phyloP scores from a whole-genome alignment of 1,140 invertebrate species.

The Cecropterus lyciades region DNA sequence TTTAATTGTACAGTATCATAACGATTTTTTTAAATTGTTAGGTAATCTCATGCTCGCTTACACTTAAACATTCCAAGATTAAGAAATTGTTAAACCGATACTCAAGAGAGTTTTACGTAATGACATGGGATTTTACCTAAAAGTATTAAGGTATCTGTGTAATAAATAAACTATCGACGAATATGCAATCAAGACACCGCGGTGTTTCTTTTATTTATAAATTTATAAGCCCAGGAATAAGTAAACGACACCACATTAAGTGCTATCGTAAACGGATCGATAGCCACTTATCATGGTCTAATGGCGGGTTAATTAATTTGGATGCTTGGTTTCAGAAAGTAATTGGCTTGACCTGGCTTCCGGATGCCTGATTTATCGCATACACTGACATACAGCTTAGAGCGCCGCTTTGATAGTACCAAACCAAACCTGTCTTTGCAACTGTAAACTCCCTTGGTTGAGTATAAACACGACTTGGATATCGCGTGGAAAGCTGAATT shows the following conservation, averaged over 20 bases:
- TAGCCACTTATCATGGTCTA: conserved; percentile 1
- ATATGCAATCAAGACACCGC: too few species aligned
- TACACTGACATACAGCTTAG: not conserved
- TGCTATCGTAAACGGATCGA: conserved; percentile 1
- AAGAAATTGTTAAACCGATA: too few species aligned
- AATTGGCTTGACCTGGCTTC: conserved; percentile 5
- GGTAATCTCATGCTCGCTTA: too few species aligned
- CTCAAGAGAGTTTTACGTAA: too few species aligned
- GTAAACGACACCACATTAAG: not conserved
- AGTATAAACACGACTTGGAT: not conserved
- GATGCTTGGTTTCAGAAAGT: conserved; percentile 1
- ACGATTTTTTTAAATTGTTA: too few species aligned
- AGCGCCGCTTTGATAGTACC: not conserved
- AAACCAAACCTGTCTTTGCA: not conserved
- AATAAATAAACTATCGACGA: too few species aligned
- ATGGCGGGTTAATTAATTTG: conserved; percentile 10
- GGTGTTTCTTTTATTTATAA: not conserved
- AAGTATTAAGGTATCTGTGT: too few species aligned
- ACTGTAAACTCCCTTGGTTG: not conserved
- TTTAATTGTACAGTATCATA: too few species aligned
- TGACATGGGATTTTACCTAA: too few species aligned
- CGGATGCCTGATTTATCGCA: conserved; percentile 4
- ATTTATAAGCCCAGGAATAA: not conserved
- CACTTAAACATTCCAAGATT: too few species aligned
- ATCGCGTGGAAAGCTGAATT: not conserved